These are phyloP conservation scores for Monochamus saltuarius DNA, from an alignment of 1,140 invertebrate species.

Conservation along the genomic window DNA sequence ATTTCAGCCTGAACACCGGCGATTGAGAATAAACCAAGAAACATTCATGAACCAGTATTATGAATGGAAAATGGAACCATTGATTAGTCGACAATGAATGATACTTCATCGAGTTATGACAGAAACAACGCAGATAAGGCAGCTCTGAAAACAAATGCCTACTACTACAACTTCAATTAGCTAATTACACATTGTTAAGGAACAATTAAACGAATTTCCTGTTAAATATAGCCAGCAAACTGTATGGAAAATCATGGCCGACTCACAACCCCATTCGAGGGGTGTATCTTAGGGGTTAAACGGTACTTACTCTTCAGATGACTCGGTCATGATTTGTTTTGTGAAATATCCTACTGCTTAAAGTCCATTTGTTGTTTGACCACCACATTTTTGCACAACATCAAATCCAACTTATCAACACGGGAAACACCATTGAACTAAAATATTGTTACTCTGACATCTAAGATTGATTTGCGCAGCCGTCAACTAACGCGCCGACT, in stretches of 20 bases:
- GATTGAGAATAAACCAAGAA: constrained; percentile 23
- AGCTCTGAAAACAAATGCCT: not conserved
- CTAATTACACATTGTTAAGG: constrained; percentile 14
- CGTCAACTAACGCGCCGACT: constrained; percentile 20
- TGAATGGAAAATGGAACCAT: constrained; percentile 32
- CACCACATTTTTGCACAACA: constrained; percentile 51
- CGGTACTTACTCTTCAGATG: constrained; percentile 70
- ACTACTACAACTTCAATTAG: not conserved
- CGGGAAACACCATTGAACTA: constrained; percentile 47
- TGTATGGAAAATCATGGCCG: constrained; percentile 19
- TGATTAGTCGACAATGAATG: constrained; percentile 35
- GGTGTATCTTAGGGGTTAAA: constrained; percentile 18
- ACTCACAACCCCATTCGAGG: constrained; percentile 9
- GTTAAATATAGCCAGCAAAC: constrained; percentile 15
- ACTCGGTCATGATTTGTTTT: constrained; percentile 73
- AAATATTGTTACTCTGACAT: constrained; percentile 42
- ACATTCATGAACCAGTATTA: constrained; percentile 22
- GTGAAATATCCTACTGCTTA: constrained; percentile 66
- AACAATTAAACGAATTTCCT: constrained; percentile 14
- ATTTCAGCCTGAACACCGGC: constrained; percentile 17
- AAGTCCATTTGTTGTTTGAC: constrained; percentile 60
- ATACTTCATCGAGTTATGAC: constrained; percentile 12
- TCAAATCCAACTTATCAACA: constrained; percentile 47
- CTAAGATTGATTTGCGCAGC: constrained; percentile 29
- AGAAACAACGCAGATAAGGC: constrained; percentile 8